Conservation (phyloP, 1,140 invertebrate genomes). For the Leptoteleia sp. region DNA sequence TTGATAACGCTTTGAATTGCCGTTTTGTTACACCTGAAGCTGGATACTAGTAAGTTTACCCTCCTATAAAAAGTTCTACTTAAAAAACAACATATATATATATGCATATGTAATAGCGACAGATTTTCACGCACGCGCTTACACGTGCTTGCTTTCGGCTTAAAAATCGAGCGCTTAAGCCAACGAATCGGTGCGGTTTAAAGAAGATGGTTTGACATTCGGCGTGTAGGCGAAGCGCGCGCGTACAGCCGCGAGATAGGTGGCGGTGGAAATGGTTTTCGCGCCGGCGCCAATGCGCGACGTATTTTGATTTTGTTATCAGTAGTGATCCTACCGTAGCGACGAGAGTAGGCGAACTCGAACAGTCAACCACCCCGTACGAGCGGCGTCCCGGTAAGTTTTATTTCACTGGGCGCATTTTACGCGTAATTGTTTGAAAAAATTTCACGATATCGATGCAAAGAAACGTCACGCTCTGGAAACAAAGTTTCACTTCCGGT, state of each 20-base stretch:
- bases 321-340: conserved; percentile 69
- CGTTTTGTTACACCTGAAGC: too few relatives aligned
- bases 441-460: too few relatives aligned
- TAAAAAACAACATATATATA: too few relatives aligned
- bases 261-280: conserved; percentile 51
- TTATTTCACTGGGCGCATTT: conserved; percentile 42
- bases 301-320: conserved; percentile 70
- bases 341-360: conserved; percentile 61
- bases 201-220: conserved; percentile 58
- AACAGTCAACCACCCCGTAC: conserved; percentile 26
- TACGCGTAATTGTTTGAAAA: too few relatives aligned
- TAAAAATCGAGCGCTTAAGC: conserved; percentile 33
- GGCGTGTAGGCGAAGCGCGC: conserved; percentile 2
- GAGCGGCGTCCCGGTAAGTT: conserved; percentile 66
- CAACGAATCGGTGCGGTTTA: conserved; percentile 30
- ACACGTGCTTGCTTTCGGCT: conserved; percentile 2
- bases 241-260: conserved; percentile 17
- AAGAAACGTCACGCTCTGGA: neutral
- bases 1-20: too few relatives aligned
- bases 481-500: too few relatives aligned
- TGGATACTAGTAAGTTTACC: too few relatives aligned
- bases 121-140: conserved; percentile 11
- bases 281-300: conserved; percentile 63
- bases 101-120: too few relatives aligned
- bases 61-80: too few relatives aligned